Conservation (phyloP, 2,797 vertebrate species). For the Sylvilagus floridanus region DNA sequence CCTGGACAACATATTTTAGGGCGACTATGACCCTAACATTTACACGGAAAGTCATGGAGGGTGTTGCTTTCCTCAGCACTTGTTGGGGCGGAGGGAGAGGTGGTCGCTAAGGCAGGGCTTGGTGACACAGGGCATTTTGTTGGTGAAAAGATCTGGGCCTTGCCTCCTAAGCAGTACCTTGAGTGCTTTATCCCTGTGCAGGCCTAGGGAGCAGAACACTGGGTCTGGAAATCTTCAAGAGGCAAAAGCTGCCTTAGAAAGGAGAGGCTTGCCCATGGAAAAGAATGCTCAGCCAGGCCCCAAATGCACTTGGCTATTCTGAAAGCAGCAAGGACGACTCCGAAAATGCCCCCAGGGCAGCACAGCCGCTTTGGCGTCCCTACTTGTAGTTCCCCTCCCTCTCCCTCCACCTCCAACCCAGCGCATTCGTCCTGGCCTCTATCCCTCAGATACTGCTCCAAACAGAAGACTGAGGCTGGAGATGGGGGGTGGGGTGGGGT, state of each 20-base stretch:
- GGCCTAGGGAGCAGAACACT: background rate
- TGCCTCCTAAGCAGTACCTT: background rate
- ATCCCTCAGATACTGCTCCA: background rate
- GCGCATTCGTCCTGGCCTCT: background rate
- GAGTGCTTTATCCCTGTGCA: background rate
- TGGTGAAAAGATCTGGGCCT: background rate
- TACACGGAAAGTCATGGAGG: background rate
- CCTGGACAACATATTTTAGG: slow-evolving; percentile 44
- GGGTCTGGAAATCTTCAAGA: background rate
- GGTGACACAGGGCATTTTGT: background rate
- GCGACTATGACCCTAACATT: background rate
- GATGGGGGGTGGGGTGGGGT: background rate
- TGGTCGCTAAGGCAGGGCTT: background rate
- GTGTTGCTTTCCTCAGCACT: background rate
- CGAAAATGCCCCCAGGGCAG: no score
- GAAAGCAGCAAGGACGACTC: background rate
- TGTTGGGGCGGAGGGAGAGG: background rate
- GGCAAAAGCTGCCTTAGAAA: background rate
- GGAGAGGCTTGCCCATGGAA: background rate
- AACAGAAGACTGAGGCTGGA: background rate
- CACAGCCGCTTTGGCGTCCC: no score
- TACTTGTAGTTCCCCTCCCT: background rate
- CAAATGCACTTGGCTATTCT: background rate
- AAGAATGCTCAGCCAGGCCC: background rate
- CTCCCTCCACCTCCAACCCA: background rate